phyloP scores from a whole-genome alignment of 2,113 vertebrate genomes.

The Platycercus adscitus region DNA sequence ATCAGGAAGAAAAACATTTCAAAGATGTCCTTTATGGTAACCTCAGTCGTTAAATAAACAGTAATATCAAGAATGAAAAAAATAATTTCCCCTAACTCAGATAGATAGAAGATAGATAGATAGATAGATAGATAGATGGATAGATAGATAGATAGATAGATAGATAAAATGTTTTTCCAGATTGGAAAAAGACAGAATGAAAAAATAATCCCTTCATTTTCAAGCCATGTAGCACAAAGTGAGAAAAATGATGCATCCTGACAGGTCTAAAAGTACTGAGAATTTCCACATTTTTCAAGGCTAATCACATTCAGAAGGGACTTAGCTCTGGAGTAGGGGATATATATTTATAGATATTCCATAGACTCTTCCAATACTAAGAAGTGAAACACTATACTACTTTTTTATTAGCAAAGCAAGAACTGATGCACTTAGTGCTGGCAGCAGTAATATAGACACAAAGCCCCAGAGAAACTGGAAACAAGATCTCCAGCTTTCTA shows the following conservation, averaged over 20 bases:
- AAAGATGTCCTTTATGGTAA: neutral
- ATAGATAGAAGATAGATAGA: neutral
- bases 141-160: neutral
- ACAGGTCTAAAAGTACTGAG: conserved; percentile 22
- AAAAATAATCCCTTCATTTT: neutral
- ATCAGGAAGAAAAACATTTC: neutral
- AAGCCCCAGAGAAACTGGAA: neutral
- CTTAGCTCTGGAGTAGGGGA: neutral
- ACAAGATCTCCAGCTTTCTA: neutral
- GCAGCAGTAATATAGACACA: neutral
- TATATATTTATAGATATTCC: neutral
- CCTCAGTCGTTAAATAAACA: neutral
- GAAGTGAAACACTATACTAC: neutral
- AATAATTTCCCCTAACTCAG: neutral
- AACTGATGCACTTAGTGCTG: neutral
- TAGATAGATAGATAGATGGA: neutral
- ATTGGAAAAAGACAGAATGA: neutral
- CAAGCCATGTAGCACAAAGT: neutral
- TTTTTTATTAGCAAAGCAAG: neutral
- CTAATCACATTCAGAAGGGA: neutral
- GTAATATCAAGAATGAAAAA: neutral
- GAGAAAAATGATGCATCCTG: neutral
- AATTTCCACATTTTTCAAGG: neutral
- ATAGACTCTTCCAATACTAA: neutral
- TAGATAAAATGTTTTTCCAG: neutral